Percentiles rank a stretch among this genome's conserved stretches.
Evolutionary conservation across 2,113 vertebrate genomes (phyloP).

Genomic region (Zingel zingel): DNA sequence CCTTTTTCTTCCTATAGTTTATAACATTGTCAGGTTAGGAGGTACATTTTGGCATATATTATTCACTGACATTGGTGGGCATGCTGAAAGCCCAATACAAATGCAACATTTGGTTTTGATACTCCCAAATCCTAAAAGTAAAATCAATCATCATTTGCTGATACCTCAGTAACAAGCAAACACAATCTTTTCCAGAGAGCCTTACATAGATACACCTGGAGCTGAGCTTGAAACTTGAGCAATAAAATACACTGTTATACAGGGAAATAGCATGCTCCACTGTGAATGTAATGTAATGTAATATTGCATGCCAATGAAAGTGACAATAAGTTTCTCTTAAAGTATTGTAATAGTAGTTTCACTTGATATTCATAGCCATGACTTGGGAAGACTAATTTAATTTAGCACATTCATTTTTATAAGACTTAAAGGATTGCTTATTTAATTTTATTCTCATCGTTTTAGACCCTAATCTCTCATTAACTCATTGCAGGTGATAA

Average conservation of each 20-base stretch:
- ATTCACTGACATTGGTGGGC: not conserved
- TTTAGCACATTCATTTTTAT: too few species aligned
- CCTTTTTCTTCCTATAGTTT: not conserved
- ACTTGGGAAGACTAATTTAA: not conserved
- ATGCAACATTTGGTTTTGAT: not conserved
- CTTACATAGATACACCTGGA: not conserved
- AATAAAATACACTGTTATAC: not conserved
- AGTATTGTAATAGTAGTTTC: not conserved
- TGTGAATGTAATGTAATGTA: not conserved
- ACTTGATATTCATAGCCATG: not conserved
- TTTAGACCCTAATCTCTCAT: slow-evolving; percentile 24
- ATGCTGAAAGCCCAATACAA: not conserved
- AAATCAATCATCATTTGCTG: not conserved
- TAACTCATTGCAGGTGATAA: slow-evolving; percentile 70
- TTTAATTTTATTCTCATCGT: not conserved
- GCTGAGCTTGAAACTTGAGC: not conserved
- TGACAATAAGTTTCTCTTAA: not conserved
- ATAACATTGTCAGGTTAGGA: not conserved
- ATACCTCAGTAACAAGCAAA: not conserved
- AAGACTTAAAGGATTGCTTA: not conserved
- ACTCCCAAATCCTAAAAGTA: not conserved
- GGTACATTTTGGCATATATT: not conserved
- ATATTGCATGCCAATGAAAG: not conserved
- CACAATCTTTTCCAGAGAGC: not conserved
- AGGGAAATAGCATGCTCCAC: not conserved